phyloP scores from a whole-genome alignment of 2,113 vertebrate species.

The Dicaeum eximium region DNA sequence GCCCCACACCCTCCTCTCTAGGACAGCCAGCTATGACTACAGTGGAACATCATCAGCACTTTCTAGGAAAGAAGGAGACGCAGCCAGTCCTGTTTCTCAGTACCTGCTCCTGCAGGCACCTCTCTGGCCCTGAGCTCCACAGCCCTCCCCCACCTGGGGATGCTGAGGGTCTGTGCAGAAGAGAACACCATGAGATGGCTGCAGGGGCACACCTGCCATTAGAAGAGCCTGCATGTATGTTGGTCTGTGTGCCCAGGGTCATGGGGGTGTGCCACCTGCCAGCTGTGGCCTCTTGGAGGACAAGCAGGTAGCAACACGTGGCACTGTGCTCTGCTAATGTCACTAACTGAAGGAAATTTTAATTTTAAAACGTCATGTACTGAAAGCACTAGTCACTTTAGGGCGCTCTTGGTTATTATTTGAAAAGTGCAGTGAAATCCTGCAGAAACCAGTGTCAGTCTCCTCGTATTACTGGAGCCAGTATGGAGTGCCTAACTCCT shows the following conservation, averaged over 20 bases:
- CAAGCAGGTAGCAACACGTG: fast-evolving
- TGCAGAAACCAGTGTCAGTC: background rate
- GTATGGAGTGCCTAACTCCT: background rate
- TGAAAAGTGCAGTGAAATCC: background rate
- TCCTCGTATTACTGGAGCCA: fast-evolving
- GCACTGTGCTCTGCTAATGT: background rate
- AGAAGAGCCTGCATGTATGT: background rate
- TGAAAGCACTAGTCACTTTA: background rate
- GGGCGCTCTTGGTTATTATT: background rate
- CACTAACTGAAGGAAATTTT: background rate
- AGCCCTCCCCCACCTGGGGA: background rate
- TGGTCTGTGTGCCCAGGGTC: background rate
- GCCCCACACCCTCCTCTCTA: background rate
- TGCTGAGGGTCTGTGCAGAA: background rate
- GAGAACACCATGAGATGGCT: background rate
- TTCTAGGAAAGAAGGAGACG: background rate
- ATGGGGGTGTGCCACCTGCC: background rate
- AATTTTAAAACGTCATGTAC: background rate
- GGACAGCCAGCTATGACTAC: background rate
- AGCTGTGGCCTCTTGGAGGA: background rate
- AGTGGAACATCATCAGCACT: fast-evolving
- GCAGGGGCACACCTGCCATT: background rate
- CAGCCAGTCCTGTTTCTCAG: background rate
- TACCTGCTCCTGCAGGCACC: background rate
- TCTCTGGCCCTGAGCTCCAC: no score